Evolutionary conservation across 64 coral and sea anemone genomes (phyloP), one percentile per base, ranked within the genome.

Genomic region (Pachyseris speciosa): DNA sequence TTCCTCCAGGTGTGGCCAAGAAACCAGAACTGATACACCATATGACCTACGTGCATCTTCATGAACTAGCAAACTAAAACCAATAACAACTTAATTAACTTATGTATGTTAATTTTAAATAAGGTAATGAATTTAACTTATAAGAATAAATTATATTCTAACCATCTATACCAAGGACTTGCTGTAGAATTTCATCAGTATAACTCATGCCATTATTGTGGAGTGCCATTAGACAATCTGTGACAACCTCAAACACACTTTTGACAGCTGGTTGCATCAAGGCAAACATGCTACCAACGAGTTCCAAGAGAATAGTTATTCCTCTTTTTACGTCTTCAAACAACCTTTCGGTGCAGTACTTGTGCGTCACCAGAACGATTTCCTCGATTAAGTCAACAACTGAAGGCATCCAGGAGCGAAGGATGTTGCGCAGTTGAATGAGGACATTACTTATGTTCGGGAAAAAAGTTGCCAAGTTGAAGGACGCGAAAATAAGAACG

Each of bases 161-260:
- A 97, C 95, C 95, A 85, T 97, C 86, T 57, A 68, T 66, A 41
- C 95, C 95, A 97, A 97, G 91, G 27, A 90, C 42, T 65, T 97
- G 95, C 37, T 93, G 73, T 73, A 97, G 57, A 44, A 88, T 83
- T 15, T 97, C 95, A 43, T 97, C 95, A 20, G 95, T 97, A 27
- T 97, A 97, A 1, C 69, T 45, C 95, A 93, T 97, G 32, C 83
- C 91, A 81, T 97, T 97, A 25, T 86, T 86, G 72, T 97, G 86
- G n/a, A 97, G 64, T 85, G 61, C 36, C 70, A 71, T 41, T 73
- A 93, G 37, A 27, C 47, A 36, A 44, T 93, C 80, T 13, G 64
- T 41, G 39, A 93, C 15, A 2, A 60, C 48, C 33, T 69, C 59
- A 68, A 78, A 17, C 9, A 90, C 37, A 32, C 36, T 69, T 12